phyloP scores from a whole-genome alignment of 2,888 invertebrate species.

The Selenia dentaria region DNA sequence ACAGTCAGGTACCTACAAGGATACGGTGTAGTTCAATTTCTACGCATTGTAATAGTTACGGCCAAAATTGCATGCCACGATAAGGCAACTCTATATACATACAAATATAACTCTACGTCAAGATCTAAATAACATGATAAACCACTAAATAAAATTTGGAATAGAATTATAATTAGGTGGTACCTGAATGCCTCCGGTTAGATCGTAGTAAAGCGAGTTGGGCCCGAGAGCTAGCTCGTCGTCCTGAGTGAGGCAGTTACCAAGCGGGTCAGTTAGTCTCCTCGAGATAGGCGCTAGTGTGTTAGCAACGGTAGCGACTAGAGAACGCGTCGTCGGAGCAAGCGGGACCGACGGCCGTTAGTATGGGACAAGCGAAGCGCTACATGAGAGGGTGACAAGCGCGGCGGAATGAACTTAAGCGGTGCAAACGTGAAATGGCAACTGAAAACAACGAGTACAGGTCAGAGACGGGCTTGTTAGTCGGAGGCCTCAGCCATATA shows the following conservation, averaged over 20 bases:
- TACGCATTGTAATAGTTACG: conserved; percentile 22
- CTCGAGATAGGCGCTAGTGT: conserved; percentile 68
- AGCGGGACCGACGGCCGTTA: conserved; percentile 51
- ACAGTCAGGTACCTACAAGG: conserved; percentile 39
- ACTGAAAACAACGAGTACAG: conserved; percentile 63
- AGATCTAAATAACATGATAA: too few species aligned
- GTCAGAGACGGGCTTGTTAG: conserved; percentile 64
- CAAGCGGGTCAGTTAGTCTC: conserved; percentile 80
- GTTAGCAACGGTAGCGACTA: conserved; percentile 67
- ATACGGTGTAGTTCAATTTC: background rate
- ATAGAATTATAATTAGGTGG: conserved; percentile 47
- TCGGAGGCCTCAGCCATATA: conserved; percentile 70
- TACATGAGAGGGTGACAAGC: conserved; percentile 60
- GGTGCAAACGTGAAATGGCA: conserved; percentile 68
- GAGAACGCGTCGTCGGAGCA: conserved; percentile 61
- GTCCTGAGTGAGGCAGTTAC: conserved; percentile 82
- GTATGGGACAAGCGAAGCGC: conserved; percentile 57
- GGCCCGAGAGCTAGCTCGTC: conserved; percentile 81
- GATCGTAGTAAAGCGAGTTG: conserved; percentile 83
- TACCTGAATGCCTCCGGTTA: conserved; percentile 84
- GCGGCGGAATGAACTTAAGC: conserved; percentile 64
- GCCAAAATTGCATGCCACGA: conserved; percentile 42
- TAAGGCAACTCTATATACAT: conserved; percentile 28
- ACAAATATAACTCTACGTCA: conserved; percentile 27
- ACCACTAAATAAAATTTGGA: conserved; percentile 42